These are phyloP conservation scores for Ornithoptera alexandrae DNA, from an alignment of 2,888 invertebrate genomes.

Conservation along the genomic window DNA sequence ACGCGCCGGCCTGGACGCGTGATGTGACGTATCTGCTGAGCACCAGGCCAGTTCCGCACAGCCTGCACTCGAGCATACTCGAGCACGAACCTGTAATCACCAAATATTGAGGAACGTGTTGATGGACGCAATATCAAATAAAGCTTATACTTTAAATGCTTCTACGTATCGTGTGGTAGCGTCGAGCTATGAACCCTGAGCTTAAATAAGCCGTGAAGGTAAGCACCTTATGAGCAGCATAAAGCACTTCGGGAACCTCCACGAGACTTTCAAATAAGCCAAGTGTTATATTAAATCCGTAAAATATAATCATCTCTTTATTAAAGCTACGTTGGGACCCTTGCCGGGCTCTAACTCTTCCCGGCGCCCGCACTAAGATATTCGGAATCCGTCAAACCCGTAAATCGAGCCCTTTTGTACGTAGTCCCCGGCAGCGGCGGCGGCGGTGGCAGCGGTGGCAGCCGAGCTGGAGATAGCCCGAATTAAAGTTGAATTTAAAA, in stretches of 20 bases:
- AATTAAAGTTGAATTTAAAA: conserved; percentile 81
- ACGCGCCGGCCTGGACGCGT: conserved; percentile 50
- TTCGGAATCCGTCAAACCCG: conserved; percentile 75
- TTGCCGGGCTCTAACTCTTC: conserved; percentile 43
- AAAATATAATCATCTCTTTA: conserved; percentile 36
- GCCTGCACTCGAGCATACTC: conserved; percentile 22
- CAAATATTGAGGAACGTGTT: too few relatives aligned
- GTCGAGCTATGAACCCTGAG: too few relatives aligned
- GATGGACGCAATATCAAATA: too few relatives aligned
- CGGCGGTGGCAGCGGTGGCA: too few relatives aligned
- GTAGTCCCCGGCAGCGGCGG: conserved; percentile 37
- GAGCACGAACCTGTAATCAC: too few relatives aligned
- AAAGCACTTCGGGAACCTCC: background rate
- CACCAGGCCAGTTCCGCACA: conserved; percentile 39
- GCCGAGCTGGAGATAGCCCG: conserved; percentile 71
- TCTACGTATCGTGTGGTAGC: too few relatives aligned
- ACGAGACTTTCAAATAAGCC: conserved; percentile 6
- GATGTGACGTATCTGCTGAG: conserved; percentile 51
- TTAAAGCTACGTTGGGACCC: conserved; percentile 52
- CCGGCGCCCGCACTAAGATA: conserved; percentile 55
- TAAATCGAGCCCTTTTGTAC: conserved; percentile 76
- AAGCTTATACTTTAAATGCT: too few relatives aligned
- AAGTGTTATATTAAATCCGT: conserved; percentile 14
- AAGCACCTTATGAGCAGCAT: background rate
- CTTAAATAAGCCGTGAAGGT: too few relatives aligned